phyloP scores from a whole-genome alignment of 2,888 invertebrate genomes.

The Lithophane semibrunnea region DNA sequence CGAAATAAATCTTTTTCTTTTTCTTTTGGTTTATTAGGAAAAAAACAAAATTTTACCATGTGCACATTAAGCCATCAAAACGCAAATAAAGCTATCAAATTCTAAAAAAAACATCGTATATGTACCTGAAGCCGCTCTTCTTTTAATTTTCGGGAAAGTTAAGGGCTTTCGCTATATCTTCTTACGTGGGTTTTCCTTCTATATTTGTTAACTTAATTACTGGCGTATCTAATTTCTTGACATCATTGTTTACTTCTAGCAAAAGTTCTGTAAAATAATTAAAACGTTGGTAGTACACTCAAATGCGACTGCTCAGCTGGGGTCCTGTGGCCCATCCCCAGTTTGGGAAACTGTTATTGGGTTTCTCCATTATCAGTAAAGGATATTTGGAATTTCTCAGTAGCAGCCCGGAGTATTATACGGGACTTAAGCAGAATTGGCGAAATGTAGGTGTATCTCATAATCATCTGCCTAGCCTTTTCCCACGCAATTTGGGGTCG shows the following conservation, averaged over 20 bases:
- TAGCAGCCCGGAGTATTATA: background rate
- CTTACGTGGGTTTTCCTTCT: conserved; percentile 35
- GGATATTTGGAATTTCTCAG: background rate
- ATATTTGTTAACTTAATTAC: conserved; percentile 40
- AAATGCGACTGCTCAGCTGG: background rate
- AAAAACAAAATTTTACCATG: too few relatives aligned
- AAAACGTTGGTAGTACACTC: background rate
- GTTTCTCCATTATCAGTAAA: too few relatives aligned
- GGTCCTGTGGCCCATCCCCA: background rate
- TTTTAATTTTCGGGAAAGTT: conserved; percentile 13
- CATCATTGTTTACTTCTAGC: conserved; percentile 34
- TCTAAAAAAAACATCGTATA: too few relatives aligned
- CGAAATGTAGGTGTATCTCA: background rate
- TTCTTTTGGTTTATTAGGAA: too few relatives aligned
- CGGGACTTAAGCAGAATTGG: background rate
- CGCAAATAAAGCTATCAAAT: too few relatives aligned
- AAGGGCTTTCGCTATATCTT: conserved; percentile 22
- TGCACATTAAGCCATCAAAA: too few relatives aligned
- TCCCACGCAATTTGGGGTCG: too few relatives aligned
- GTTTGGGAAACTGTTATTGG: background rate
- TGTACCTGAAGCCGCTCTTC: conserved; percentile 41
- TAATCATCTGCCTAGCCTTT: too few relatives aligned
- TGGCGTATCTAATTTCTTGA: conserved; percentile 40
- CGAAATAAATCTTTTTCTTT: too few relatives aligned
- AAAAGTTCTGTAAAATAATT: conserved; percentile 38